Percentiles rank a stretch among this genome's conserved stretches.
Evolutionary conservation across 2,888 invertebrate species (phyloP).

Genomic region (Drosophila lutescens): DNA sequence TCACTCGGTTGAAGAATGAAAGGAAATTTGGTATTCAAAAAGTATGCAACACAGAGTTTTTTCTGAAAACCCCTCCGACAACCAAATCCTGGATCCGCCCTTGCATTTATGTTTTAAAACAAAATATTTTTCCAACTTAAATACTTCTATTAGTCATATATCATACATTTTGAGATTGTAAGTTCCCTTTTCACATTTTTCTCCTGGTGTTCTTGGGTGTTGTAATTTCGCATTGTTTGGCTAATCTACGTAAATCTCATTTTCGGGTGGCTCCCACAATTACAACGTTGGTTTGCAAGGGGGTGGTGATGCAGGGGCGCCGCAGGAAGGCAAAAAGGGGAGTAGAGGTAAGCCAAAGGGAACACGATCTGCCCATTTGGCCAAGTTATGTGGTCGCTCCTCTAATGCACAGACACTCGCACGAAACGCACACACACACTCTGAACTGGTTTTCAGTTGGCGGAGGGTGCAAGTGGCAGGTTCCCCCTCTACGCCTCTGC

Average conservation of each 20-base stretch:
- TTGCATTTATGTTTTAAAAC: too few relatives aligned
- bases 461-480: conserved; percentile 75
- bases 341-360: conserved; percentile 15
- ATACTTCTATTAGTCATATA: too few relatives aligned
- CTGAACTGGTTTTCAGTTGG: conserved; percentile 68
- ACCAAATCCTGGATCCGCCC: too few relatives aligned
- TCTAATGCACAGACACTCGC: conserved; percentile 60
- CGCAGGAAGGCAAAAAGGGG: background rate
- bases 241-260: conserved; percentile 76
- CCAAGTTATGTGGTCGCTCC: conserved; percentile 73
- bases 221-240: conserved; percentile 77
- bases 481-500: conserved; percentile 21
- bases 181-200: conserved; percentile 1
- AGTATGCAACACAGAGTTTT: too few relatives aligned
- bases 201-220: conserved; percentile 38
- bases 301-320: background rate
- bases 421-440: conserved; percentile 30
- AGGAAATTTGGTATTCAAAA: too few relatives aligned
- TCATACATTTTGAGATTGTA: too few relatives aligned
- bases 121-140: too few relatives aligned
- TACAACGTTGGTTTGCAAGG: conserved; percentile 47
- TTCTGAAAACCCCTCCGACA: too few relatives aligned
- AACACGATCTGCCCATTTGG: conserved; percentile 73
- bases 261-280: conserved; percentile 75
- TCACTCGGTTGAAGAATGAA: too few relatives aligned